Evolutionary conservation across 1,140 invertebrate species (phyloP).

Genomic region (Steinernema khuongi): DNA sequence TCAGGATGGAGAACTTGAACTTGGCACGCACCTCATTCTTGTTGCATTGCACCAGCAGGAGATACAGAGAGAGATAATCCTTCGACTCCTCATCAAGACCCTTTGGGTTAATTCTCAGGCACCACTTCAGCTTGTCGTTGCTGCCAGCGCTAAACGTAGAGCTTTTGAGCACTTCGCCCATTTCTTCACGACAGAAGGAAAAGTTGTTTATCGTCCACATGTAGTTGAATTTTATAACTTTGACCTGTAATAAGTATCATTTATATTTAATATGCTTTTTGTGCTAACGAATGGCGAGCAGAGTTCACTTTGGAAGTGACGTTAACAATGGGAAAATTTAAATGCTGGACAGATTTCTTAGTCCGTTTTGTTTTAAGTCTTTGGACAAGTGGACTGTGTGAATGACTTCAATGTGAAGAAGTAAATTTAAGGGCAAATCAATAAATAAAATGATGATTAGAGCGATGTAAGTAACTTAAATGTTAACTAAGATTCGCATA

Average conservation of each 20-base stretch:
- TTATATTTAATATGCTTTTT: background rate
- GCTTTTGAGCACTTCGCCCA: constrained; percentile 77
- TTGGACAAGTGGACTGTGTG: no score
- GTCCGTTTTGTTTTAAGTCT: no score
- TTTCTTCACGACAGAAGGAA: constrained; percentile 77
- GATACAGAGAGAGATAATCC: constrained; percentile 96
- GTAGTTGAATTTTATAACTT: constrained; percentile 99
- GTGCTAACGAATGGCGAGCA: no score
- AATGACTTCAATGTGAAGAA: no score
- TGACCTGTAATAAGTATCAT: constrained; percentile 71
- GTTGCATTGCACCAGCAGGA: constrained; percentile 95
- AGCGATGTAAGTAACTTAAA: no score
- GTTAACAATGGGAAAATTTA: no score
- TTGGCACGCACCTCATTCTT: constrained; percentile 98
- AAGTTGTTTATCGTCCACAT: constrained; percentile 99
- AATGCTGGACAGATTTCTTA: no score
- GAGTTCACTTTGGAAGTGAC: no score
- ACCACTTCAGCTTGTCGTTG: constrained; percentile 99
- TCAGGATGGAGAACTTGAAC: constrained; percentile 99
- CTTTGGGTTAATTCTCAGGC: constrained; percentile 96
- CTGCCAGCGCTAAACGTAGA: constrained; percentile 97
- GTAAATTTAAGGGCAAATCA: no score
- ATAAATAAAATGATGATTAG: no score
- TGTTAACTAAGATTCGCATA: no score
- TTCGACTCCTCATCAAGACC: constrained; percentile 99